Conservation (phyloP, 2,113 vertebrate genomes). For the Dicerorhinus sumatrensis region DNA sequence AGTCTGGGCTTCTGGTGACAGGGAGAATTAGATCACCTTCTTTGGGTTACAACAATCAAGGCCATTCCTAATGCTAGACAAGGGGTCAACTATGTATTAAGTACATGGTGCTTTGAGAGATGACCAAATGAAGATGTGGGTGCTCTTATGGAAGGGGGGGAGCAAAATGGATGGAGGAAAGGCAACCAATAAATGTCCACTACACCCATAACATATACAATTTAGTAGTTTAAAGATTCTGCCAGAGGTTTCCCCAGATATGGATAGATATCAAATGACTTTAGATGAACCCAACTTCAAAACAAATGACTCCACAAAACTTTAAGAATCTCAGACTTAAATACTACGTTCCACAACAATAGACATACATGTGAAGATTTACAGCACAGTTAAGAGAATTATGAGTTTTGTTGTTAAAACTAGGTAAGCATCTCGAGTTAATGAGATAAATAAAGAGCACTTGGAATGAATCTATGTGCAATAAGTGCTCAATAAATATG, state of each 20-base stretch:
- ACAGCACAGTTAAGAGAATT: not conserved
- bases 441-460: not conserved
- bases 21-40: not conserved
- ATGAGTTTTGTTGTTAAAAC: not conserved
- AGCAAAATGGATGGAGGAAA: not conserved
- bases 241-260: not conserved
- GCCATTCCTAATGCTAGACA: not conserved
- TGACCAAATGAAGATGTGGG: not conserved
- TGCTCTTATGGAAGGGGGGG: not conserved
- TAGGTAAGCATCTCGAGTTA: not conserved
- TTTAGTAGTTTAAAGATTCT: not conserved
- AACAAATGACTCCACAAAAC: not conserved
- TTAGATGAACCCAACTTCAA: not conserved
- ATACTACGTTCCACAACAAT: not conserved
- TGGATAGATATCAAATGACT: not conserved
- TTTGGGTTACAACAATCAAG: not conserved
- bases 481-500: not conserved
- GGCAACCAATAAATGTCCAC: not conserved
- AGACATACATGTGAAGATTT: not conserved
- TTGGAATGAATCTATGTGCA: not conserved
- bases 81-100: not conserved
- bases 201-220: not conserved
- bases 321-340: not conserved
- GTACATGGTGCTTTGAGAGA: not conserved
- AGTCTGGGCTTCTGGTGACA: not conserved